Percentiles rank a stretch among this genome's conserved stretches.
Evolutionary conservation across 2,888 invertebrate genomes (phyloP).

Genomic region (Platycheirus albimanus): DNA sequence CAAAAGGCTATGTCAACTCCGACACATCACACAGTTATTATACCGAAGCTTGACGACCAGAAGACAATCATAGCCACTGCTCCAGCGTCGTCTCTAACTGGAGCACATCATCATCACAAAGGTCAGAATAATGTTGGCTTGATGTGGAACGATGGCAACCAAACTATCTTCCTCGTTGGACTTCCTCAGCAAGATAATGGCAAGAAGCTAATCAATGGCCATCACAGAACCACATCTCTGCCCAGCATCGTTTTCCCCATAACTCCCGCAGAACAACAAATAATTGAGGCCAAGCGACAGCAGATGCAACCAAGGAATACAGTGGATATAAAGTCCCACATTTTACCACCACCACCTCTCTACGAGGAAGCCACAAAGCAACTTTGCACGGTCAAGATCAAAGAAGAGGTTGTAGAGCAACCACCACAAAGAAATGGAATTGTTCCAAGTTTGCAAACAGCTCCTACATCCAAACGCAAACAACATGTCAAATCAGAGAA

Average conservation of each 20-base stretch:
- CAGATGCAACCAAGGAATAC: constrained; percentile 76
- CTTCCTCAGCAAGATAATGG: constrained; percentile 82
- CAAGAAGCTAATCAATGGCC: constrained; percentile 83
- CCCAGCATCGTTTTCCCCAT: constrained; percentile 85
- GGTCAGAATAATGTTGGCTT: constrained; percentile 85
- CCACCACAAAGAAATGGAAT: constrained; percentile 46
- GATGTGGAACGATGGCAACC: constrained; percentile 86
- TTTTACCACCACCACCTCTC: constrained; percentile 85
- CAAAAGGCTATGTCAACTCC: constrained; percentile 59
- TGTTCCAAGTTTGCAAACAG: constrained; percentile 27
- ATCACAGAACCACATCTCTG: constrained; percentile 84
- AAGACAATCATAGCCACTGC: constrained; percentile 72
- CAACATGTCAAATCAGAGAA: constrained; percentile 81
- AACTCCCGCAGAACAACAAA: constrained; percentile 76
- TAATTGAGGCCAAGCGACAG: constrained; percentile 76
- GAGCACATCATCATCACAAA: constrained; percentile 77
- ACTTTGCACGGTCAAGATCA: constrained; percentile 81
- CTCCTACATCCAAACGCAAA: constrained; percentile 66
- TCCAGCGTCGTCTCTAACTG: constrained; percentile 57
- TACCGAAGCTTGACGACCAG: constrained; percentile 78
- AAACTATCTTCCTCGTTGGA: constrained; percentile 84
- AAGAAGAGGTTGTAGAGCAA: constrained; percentile 76
- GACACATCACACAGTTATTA: constrained; percentile 68
- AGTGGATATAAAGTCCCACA: constrained; percentile 82
- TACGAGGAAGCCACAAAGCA: constrained; percentile 89